phyloP scores from a whole-genome alignment of 2,797 vertebrate genomes.

The Chrysocyon brachyurus region DNA sequence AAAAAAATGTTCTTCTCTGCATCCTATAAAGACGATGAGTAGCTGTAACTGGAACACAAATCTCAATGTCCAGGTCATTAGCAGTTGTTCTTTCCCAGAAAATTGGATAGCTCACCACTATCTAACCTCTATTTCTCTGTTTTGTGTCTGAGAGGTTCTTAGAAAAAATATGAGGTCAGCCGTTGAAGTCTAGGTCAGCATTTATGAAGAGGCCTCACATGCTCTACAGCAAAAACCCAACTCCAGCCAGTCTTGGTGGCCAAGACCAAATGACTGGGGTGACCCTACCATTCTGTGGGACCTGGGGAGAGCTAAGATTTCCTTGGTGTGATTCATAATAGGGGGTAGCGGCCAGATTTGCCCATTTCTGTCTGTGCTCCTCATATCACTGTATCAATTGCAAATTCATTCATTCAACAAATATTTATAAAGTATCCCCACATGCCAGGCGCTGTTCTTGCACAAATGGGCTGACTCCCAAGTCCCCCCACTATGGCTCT shows the following conservation, averaged over 20 bases:
- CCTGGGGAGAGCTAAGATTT: background rate
- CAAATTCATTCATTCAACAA: constrained; percentile 7
- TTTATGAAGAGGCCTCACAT: background rate
- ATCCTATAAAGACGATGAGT: background rate
- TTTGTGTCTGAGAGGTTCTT: background rate
- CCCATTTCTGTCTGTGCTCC: background rate
- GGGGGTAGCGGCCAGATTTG: background rate
- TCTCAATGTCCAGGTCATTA: background rate
- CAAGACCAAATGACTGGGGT: background rate
- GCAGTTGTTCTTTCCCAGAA: constrained; percentile 6
- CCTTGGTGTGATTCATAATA: background rate
- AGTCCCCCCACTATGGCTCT: background rate
- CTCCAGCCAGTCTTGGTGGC: background rate
- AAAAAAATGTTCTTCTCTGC: background rate
- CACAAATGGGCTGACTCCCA: background rate
- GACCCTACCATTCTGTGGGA: background rate
- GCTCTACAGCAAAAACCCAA: background rate
- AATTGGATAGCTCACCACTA: background rate
- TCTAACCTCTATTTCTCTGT: background rate
- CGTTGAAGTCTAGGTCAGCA: background rate
- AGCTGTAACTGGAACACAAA: background rate
- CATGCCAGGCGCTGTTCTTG: background rate
- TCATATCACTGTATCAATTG: background rate
- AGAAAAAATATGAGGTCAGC: background rate
- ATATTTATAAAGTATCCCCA: background rate